A percentile compares a stretch with the other conserved stretches of the same genome.
Evolutionary conservation across 2,797 vertebrate genomes (phyloP).

Genomic region (Mormyrops boulengeri): DNA sequence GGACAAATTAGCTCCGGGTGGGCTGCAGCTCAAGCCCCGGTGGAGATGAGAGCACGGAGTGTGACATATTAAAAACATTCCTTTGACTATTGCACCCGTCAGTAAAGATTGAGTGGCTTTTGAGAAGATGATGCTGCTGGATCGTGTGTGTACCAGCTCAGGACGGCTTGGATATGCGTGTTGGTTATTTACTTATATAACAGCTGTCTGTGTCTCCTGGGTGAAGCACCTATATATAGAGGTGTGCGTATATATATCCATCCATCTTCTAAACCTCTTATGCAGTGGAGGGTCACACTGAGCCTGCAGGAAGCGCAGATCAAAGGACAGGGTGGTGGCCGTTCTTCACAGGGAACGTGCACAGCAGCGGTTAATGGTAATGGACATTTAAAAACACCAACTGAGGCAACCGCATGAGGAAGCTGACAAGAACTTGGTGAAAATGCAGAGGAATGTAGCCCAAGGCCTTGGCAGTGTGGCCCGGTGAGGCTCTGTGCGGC

Average conservation of each 20-base stretch:
- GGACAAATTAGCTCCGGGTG: neutral
- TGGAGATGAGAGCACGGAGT: neutral
- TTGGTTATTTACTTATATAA: neutral
- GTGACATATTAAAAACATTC: neutral
- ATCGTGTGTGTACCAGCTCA: neutral
- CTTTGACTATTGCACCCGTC: neutral
- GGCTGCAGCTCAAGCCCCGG: neutral
- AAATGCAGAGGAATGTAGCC: neutral
- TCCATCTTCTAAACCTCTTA: neutral
- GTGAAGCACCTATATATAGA: neutral
- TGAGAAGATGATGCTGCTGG: neutral
- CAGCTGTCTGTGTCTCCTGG: neutral
- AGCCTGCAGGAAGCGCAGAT: neutral
- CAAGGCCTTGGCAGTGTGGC: neutral
- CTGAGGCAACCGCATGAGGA: neutral
- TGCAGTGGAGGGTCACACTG: neutral
- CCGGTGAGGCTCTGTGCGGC: neutral
- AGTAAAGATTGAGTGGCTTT: neutral
- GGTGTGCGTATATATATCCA: neutral
- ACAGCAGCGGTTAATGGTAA: neutral
- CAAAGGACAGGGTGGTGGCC: neutral
- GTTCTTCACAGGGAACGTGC: neutral
- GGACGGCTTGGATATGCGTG: neutral
- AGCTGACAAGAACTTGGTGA: neutral
- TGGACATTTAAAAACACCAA: neutral